Base-by-base conservation (phyloP, 2,113 vertebrate genomes). In the Saguinus midas region DNA sequence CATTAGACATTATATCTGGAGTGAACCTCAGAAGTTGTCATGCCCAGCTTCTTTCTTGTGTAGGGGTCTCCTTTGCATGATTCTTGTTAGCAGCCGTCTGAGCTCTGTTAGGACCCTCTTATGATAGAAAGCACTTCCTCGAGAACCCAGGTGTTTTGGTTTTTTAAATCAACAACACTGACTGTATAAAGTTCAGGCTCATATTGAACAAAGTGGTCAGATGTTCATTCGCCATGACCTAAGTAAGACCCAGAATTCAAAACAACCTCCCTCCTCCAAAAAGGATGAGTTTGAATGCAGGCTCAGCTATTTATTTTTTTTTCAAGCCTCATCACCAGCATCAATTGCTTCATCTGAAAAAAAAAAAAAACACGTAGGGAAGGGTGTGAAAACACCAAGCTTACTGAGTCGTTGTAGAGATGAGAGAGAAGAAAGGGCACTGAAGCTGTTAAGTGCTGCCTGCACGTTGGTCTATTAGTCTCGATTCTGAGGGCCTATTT, bases 1-100 rank as follows among this genome's bases (percentile, higher is more conserved):
- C 50, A 14, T 50, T 50, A 50, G 50, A 14, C 55, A 43, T 73
- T 23, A 1, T 37, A 29, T 0, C 0, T 18, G 83, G 17, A 68
- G 55, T n/a, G 55, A 8, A 37, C 86, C 82, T 80, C 40, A 35
- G 76, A 83, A 68, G 7, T 40, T 18, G 48, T 86, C 23, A 17
- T 14, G 27, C 64, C 8, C 20, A 70, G 16, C 64, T 68, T 35
- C 48, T 20, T 32, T 21, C 17, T 45, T 6, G 5, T 17, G 27
- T 12, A 66, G 27, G 9, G 13, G 6, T 48, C 35, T 66, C 40
- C 11, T 75, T 37, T 45, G 79, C 35, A 18, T 52, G 29, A 40
- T 58, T 81, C 32, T 80, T 66, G 35, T n/a, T 6, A 73, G 23
- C 32, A 90, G 50, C 20, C 45, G 8, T 37, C 52, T 58, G 68